A percentile compares a stretch with the other conserved stretches of the same genome.
Evolutionary conservation across 2,113 vertebrate genomes (phyloP).

Genomic region (Gopherus flavomarginatus): DNA sequence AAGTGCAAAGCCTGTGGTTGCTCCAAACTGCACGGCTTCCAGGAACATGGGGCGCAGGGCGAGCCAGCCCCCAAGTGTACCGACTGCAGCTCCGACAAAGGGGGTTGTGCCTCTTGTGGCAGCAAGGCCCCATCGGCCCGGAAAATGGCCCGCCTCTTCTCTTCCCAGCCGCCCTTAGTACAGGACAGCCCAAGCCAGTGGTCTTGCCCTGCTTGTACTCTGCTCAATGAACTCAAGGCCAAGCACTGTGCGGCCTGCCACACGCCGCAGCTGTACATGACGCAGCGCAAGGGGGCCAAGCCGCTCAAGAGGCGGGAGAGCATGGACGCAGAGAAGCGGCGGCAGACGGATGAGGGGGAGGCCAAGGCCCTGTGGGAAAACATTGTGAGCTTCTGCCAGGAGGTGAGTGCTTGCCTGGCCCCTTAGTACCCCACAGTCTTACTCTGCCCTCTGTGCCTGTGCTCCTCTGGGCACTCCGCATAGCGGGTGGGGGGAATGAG

Average conservation of each 20-base stretch:
- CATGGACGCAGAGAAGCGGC: constrained; percentile 92
- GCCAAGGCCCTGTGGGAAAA: constrained; percentile 98
- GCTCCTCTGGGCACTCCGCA: not conserved
- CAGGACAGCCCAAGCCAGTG: constrained; percentile 83
- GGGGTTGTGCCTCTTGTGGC: constrained; percentile 66
- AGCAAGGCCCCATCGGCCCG: constrained; percentile 67
- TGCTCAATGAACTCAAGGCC: constrained; percentile 88
- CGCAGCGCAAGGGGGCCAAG: constrained; percentile 83
- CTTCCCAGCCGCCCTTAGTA: constrained; percentile 16
- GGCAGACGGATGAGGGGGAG: constrained; percentile 94
- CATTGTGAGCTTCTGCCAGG: constrained; percentile 94
- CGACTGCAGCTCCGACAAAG: constrained; percentile 76
- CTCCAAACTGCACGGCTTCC: constrained; percentile 96
- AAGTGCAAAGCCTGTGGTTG: constrained; percentile 92
- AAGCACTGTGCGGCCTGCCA: constrained; percentile 95
- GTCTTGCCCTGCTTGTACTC: constrained; percentile 94
- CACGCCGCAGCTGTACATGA: constrained; percentile 91
- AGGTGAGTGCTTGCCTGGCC: constrained; percentile 82
- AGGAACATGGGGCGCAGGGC: constrained; percentile 76
- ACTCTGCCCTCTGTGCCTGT: not conserved
- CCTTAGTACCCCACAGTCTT: not conserved
- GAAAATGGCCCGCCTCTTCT: constrained; percentile 80
- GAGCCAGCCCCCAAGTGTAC: constrained; percentile 75
- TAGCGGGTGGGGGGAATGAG: accelerated
- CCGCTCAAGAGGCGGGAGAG: constrained; percentile 93